phyloP scores from a whole-genome alignment of 2,888 invertebrate species.

The Cartodere bifasciata region DNA sequence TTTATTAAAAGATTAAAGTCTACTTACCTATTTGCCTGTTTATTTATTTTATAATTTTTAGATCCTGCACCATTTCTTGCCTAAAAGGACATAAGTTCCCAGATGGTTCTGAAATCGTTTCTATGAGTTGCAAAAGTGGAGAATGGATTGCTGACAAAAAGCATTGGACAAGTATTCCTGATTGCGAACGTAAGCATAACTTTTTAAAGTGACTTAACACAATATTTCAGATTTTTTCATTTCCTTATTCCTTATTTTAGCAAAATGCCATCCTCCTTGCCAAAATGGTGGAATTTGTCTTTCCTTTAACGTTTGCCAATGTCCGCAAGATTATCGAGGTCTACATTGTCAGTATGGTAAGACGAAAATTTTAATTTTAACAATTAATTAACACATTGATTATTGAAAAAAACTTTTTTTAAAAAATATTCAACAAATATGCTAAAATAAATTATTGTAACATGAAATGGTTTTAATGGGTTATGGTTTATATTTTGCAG shows the following conservation, averaged over 20 bases:
- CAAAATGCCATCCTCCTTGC: constrained; percentile 47
- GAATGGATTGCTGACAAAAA: constrained; percentile 55
- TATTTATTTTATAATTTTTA: constrained; percentile 15
- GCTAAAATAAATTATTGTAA: neutral
- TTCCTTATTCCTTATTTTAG: constrained; percentile 4
- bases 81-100: constrained; percentile 54
- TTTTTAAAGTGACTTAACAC: neutral
- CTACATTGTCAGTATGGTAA: constrained; percentile 58
- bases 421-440: too few species aligned
- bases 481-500: constrained; percentile 30
- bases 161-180: constrained; percentile 50
- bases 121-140: constrained; percentile 55
- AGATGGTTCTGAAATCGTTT: constrained; percentile 55
- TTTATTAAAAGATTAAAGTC: too few species aligned
- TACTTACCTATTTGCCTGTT: constrained; percentile 5
- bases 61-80: constrained; percentile 56
- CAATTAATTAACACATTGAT: too few species aligned
- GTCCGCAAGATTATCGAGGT: constrained; percentile 58
- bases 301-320: constrained; percentile 64
- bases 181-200: constrained; percentile 48
- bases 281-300: constrained; percentile 72
- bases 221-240: too few species aligned
- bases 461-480: neutral
- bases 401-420: too few species aligned
- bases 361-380: too few species aligned